Conservation (phyloP, 2,797 vertebrate genomes). For the Acanthopagrus latus region DNA sequence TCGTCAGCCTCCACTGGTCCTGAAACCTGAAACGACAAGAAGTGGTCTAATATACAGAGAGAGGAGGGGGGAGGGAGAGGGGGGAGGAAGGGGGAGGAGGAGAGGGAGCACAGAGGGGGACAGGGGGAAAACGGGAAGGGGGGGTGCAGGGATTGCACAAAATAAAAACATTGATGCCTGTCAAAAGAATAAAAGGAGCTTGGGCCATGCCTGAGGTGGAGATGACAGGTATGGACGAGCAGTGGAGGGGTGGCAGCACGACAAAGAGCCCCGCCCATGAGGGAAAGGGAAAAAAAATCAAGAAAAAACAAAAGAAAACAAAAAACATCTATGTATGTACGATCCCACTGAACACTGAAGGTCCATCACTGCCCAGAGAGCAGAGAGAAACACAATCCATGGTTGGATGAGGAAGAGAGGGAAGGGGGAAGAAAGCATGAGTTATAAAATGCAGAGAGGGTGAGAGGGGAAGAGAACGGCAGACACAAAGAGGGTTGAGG, state of each 20-base stretch:
- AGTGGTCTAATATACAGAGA: conserved; percentile 90
- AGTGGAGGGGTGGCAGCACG: conserved; percentile 51
- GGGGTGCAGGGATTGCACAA: conserved; percentile 67
- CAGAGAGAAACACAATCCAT: conserved; percentile 43
- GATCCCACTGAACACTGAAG: conserved; percentile 44
- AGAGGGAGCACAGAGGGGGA: conserved; percentile 65
- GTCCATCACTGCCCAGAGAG: conserved; percentile 50
- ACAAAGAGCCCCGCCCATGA: conserved; percentile 53
- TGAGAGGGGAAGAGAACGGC: conserved; percentile 33
- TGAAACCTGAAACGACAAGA: conserved; percentile 93
- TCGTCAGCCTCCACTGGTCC: conserved; percentile 91
- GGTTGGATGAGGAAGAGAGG: conserved; percentile 25
- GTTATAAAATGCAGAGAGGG: not conserved
- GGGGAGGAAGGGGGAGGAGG: conserved; percentile 35
- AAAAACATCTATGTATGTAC: conserved; percentile 63
- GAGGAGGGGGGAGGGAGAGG: conserved; percentile 63
- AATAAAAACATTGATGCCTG: conserved; percentile 59
- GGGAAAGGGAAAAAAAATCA: conserved; percentile 27
- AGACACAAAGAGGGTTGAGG: conserved; percentile 52
- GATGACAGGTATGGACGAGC: conserved; percentile 46
- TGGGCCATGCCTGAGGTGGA: conserved; percentile 60
- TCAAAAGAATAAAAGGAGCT: conserved; percentile 47
- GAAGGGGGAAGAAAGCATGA: not conserved
- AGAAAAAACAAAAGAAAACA: conserved; percentile 9
- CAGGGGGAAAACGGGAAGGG: conserved; percentile 50